Base-by-base conservation (phyloP, 2,888 invertebrate genomes). In the Hyles lineata region DNA sequence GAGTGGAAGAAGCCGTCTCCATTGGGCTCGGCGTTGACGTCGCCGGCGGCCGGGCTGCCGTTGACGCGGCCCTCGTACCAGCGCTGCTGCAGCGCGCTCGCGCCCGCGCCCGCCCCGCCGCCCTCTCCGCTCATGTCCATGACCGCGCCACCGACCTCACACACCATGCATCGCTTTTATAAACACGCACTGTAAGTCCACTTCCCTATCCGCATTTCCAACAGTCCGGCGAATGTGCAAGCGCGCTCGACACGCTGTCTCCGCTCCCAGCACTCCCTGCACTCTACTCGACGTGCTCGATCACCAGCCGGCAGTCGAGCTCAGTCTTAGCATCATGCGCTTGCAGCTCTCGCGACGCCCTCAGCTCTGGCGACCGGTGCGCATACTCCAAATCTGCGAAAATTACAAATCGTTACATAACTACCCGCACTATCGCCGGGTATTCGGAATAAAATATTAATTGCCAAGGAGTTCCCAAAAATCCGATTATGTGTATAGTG, bases 1-100 rank as follows among this genome's bases (percentile, higher is more conserved):
- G 90, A 95, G 90, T 93, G 95, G 94, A 91, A 95, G 94, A 95
- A 95, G 80, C 91, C 92, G 81, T 94, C 91, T 85, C 95, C 92
- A 89, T 94, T 92, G 89, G 95, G 85, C 87, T 95, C 92, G 86
- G 95, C 86, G 92, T 85, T 87, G 85, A 88, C 92, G 86, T 93
- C 94, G 75, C 87, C 92, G 82, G 90, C 92, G 83, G 92, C 93
- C 78, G 94, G 95, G 89, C 94, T 94, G 87, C 94, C 95, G 90
- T 94, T 95, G 81, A 95, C 93, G 85, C 95, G 94, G 89, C 93
- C 85, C 87, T 95, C 95, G 90, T 95, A 95, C 95, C 95, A 95
- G 81, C 95, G 93, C 92, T 95, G 95, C 89, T 95, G 95, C 87
- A 95, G 86, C 83, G 92, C 90, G 82, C 89, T 91, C 80, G 85